Conservation (phyloP, 2,888 invertebrate genomes). For the Parapristionchus giblindavisi region DNA sequence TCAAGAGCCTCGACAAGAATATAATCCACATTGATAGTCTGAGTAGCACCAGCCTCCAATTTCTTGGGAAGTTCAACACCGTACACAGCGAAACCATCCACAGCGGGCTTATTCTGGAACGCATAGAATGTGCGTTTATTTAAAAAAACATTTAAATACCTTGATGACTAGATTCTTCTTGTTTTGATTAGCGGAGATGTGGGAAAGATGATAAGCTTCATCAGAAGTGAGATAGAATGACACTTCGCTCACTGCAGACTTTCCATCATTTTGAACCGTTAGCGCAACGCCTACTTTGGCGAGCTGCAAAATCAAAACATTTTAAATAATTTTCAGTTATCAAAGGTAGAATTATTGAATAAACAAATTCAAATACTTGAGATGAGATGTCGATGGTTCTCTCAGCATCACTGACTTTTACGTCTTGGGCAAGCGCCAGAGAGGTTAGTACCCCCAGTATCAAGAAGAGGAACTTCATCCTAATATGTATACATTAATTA, state of each 20-base stretch:
- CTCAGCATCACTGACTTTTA: conserved; percentile 51
- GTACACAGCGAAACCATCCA: conserved; percentile 46
- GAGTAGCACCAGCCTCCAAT: conserved; percentile 53
- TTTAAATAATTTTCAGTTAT: neutral
- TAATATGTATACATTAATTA: neutral
- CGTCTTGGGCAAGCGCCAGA: conserved; percentile 12
- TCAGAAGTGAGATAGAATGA: conserved; percentile 51
- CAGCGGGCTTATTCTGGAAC: conserved; percentile 7
- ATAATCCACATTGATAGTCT: conserved; percentile 76
- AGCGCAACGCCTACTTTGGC: conserved; percentile 57
- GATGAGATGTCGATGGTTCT: conserved; percentile 63
- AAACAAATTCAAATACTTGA: conserved; percentile 49
- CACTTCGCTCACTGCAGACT: conserved; percentile 50
- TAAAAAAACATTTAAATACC: neutral
- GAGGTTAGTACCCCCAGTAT: conserved; percentile 22
- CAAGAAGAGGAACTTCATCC: conserved; percentile 34
- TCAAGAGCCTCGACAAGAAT: conserved; percentile 81
- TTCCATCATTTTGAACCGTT: conserved; percentile 57
- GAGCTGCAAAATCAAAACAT: conserved; percentile 38
- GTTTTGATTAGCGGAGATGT: conserved; percentile 51
- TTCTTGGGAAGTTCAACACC: conserved; percentile 56
- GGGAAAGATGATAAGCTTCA: conserved; percentile 55
- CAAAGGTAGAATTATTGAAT: too few relatives aligned
- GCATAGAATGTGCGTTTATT: neutral
- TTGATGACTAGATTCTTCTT: conserved; percentile 48